Evolutionary conservation across 1,140 invertebrate species (phyloP), one percentile per base, ranked within the genome.

Genomic region (Steinernema feltiae): DNA sequence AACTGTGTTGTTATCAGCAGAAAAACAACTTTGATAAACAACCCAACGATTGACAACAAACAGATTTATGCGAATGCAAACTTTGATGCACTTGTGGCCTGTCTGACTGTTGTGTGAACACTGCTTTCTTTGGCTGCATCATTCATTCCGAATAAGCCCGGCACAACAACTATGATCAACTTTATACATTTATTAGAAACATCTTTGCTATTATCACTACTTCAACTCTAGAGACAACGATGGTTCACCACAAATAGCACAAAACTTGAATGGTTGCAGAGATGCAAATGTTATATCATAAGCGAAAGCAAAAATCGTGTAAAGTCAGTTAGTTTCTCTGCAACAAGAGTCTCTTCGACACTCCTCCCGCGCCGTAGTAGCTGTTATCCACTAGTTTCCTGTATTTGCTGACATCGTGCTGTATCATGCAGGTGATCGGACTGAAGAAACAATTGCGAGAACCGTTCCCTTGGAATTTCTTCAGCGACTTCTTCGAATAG

Each of bases 401-500:
- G 48, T 78, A 78, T 18, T 71, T 32, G 29, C 48, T 35, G n/a
- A 73, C 70, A 30, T 76, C 74, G 27, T 76, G 77, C 1, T 71
- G 71, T 27, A 78, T 76, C 27, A 76, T 69, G 71, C 77, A 78
- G 30, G 75, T 78, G 48, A 78, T 78, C 1, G 77, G 77, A 32
- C 70, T 72, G 41, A 76, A 76, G 72, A 73, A 73, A 53, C 72
- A 73, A 21, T 73, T 73, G 1, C 72, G 29, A 18, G 72, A 73
- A 15, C 24, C 27, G 27, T 41, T n/a, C 1, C 72, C 72, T 27
- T 30, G 32, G 32, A 73, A 41, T 30, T 48, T 32, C 27, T 48
- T 32, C 18, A 73, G 30, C 27, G 30, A 32, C 35, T 73, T 73
- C 70, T 71, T 71, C 24, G 53, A 12, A 63, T 63, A 27, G 12